Evolutionary conservation across 2,888 invertebrate species (phyloP).

Genomic region (Xanthia togata): DNA sequence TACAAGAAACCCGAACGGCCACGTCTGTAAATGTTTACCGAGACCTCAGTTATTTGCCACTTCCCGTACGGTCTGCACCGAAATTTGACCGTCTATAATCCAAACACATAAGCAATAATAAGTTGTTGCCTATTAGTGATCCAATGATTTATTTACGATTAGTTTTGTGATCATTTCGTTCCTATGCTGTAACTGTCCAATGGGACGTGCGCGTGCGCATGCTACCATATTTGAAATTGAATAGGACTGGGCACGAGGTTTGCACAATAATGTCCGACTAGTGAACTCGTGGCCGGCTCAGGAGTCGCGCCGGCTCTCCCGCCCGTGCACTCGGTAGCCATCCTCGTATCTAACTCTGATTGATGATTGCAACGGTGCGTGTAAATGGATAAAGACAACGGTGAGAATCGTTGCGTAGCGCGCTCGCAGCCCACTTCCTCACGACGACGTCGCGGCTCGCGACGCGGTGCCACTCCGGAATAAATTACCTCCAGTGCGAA

Average conservation of each 20-base stretch:
- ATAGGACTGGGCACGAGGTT: slow-evolving; percentile 85
- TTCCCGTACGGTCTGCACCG: slow-evolving; percentile 17
- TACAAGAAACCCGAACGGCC: slow-evolving; percentile 3
- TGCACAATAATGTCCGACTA: slow-evolving; percentile 86
- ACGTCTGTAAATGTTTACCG: slow-evolving; percentile 16
- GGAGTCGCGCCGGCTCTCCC: slow-evolving; percentile 66
- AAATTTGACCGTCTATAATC: slow-evolving; percentile 42
- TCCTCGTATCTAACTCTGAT: slow-evolving; percentile 59
- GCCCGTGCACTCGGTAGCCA: slow-evolving; percentile 54
- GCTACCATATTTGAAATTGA: slow-evolving; percentile 89
- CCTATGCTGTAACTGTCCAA: slow-evolving; percentile 80
- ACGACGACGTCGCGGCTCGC: slow-evolving; percentile 25
- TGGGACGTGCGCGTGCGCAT: slow-evolving; percentile 82
- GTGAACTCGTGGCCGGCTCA: slow-evolving; percentile 75
- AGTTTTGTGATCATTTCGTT: slow-evolving; percentile 77
- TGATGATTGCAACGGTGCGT: slow-evolving; percentile 57
- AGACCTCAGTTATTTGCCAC: slow-evolving; percentile 13
- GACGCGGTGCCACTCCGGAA: slow-evolving; percentile 43
- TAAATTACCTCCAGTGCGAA: slow-evolving; percentile 48
- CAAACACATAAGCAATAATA: slow-evolving; percentile 50
- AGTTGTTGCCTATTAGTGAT: slow-evolving; percentile 54
- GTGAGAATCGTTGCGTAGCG: slow-evolving; percentile 62
- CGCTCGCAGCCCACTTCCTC: slow-evolving; percentile 41
- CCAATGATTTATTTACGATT: slow-evolving; percentile 74
- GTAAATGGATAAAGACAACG: slow-evolving; percentile 72